Conservation (phyloP, 2,888 invertebrate species). For the Papilio elwesi region DNA sequence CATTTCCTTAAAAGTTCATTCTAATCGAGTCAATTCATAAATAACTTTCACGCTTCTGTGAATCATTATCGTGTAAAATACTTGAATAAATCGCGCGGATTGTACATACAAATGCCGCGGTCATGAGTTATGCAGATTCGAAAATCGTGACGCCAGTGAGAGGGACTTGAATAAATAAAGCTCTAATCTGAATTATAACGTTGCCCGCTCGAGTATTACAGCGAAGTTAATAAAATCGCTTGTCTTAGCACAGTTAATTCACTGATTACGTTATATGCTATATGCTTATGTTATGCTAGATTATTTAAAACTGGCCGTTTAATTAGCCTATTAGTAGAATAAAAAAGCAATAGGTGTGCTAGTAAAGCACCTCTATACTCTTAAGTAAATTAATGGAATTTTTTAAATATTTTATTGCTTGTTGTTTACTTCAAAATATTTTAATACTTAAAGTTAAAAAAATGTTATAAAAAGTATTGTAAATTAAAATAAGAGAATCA, state of each 20-base stretch:
- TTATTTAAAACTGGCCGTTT: background rate
- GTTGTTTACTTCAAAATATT: too few relatives aligned
- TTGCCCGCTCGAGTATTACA: background rate
- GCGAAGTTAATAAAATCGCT: background rate
- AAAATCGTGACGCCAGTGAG: constrained; percentile 27
- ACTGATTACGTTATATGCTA: constrained; percentile 16
- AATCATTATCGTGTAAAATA: constrained; percentile 20
- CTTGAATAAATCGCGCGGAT: background rate
- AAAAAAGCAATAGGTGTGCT: too few relatives aligned
- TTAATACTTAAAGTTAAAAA: too few relatives aligned
- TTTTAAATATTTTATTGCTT: too few relatives aligned
- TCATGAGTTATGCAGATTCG: constrained; percentile 28
- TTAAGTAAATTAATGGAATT: too few relatives aligned
- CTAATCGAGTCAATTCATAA: constrained; percentile 4
- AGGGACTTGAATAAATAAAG: constrained; percentile 23
- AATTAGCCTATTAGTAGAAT: too few relatives aligned
- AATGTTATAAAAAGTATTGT: too few relatives aligned
- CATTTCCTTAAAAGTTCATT: background rate
- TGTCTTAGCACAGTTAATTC: background rate
- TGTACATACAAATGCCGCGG: constrained; percentile 8
- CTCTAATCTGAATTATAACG: constrained; percentile 22
- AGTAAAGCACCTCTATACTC: too few relatives aligned
- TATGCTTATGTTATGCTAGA: background rate
- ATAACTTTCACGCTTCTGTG: constrained; percentile 26
- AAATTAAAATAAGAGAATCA: too few relatives aligned